Conservation (phyloP, 2,888 invertebrate genomes). For the Heteromyza rotundicornis region DNA sequence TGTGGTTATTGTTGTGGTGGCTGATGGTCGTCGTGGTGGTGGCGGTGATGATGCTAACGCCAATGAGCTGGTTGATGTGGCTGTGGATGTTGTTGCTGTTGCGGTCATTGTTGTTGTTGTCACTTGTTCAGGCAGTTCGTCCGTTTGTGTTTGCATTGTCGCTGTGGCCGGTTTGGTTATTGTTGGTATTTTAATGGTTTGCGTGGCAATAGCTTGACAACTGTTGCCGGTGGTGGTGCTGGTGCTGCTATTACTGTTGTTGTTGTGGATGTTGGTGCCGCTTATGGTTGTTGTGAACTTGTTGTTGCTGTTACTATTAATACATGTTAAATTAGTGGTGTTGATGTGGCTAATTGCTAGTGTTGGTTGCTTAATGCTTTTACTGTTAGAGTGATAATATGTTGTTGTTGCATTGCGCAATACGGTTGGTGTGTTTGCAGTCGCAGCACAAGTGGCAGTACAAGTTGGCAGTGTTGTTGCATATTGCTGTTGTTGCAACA, state of each 20-base stretch:
- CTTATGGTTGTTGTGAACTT: conserved; percentile 37
- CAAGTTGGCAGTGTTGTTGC: too few relatives aligned
- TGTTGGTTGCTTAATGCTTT: conserved; percentile 32
- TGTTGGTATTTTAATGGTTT: conserved; percentile 37
- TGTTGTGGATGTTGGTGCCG: conserved; percentile 30
- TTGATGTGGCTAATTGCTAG: conserved; percentile 20
- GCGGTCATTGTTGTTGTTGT: conserved; percentile 24
- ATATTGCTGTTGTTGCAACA: conserved; percentile 26
- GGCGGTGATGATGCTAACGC: conserved; percentile 26
- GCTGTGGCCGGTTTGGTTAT: conserved; percentile 47
- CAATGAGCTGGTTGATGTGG: conserved; percentile 1
- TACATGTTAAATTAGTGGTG: conserved; percentile 26
- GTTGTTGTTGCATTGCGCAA: conserved; percentile 21
- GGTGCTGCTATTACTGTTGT: conserved; percentile 25
- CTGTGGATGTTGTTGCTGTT: conserved; percentile 28
- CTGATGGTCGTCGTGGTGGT: conserved; percentile 11
- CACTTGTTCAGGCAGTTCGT: conserved; percentile 42
- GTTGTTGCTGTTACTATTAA: conserved; percentile 21
- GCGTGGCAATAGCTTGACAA: conserved; percentile 36
- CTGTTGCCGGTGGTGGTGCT: conserved; percentile 16
- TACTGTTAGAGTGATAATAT: conserved; percentile 31
- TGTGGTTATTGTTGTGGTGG: conserved; percentile 22
- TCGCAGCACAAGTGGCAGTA: not conserved
- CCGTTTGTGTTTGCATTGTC: conserved; percentile 60
- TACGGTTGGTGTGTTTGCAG: conserved; percentile 15